Base-by-base conservation (phyloP, 1,140 invertebrate species). In the Agrypnia vestita region DNA sequence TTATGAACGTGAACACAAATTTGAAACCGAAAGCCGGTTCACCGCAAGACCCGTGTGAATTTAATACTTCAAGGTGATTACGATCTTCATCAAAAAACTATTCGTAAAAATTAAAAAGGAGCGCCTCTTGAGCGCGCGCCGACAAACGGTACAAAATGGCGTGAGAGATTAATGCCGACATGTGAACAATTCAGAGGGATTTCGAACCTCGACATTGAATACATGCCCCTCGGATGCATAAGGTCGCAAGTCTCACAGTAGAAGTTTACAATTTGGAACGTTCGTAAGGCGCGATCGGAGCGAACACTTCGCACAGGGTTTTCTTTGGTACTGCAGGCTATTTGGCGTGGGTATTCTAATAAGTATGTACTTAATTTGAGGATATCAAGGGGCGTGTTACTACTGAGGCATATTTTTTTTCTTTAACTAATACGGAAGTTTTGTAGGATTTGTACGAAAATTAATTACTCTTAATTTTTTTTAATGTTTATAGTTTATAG, bases 101-200 rank as follows among this genome's bases (percentile, higher is more conserved):
- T 21, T 59, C 55, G 10, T 19, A 71, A 43, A 71, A 71, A 71
- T 71, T 71, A 71, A 19, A 35, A 49, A 71, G 46, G 67, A 71
- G 67, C 47, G 67, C 67, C 67, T 47, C 43, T 71, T 19, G 43
- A n/a, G 46, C n/a, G 46, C 21, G 9, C 35, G 69, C 69, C 76
- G 59, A 78, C 76, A 78, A 78, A 78, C 76, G 62, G 49, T 61
- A 78, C 76, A 76, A 55, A 78, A 78, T 67, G 61, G 56, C 72
- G 72, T 61, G 43, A 47, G 62, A 76, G 79, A 76, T 80, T 80
- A 80, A 76, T 80, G 47, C 15, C 19, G 55, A 56, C 72, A 71
- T 35, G 73, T 49, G 76, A 69, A 76, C 74, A 80, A 80, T 80
- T 56, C 73, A 25, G 9, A 25, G 74, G 79, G 69, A 73, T 46